Conservation (phyloP, 2,113 vertebrate genomes). For the Lepidothrix coronata region DNA sequence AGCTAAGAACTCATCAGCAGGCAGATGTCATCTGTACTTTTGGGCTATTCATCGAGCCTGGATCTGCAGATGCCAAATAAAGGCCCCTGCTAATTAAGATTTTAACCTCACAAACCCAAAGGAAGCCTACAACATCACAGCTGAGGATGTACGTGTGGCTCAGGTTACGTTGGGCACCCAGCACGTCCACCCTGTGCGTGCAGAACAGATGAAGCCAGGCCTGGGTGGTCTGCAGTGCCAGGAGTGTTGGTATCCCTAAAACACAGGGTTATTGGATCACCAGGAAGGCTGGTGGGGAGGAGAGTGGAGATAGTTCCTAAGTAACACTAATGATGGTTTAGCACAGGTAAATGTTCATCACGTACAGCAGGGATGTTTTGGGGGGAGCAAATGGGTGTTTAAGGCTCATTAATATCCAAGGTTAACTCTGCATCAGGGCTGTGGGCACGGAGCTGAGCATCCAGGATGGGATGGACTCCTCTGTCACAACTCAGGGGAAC, state of each 20-base stretch:
- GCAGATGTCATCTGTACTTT: neutral
- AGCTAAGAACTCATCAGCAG: neutral
- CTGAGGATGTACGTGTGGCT: rapidly evolving
- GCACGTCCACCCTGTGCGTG: rapidly evolving
- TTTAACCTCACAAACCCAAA: neutral
- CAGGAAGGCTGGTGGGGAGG: neutral
- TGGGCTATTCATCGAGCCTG: neutral
- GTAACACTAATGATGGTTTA: neutral
- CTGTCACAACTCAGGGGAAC: neutral
- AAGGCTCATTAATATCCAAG: neutral
- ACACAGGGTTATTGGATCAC: neutral
- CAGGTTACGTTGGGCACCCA: rapidly evolving
- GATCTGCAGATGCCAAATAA: neutral
- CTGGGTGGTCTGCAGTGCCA: neutral
- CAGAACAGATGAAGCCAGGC: neutral
- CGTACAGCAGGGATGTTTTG: neutral
- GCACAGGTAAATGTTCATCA: neutral
- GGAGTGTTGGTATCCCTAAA: neutral
- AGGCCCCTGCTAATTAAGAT: neutral
- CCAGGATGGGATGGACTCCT: neutral
- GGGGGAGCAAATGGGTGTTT: neutral
- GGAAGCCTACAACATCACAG: neutral
- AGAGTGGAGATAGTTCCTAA: neutral
- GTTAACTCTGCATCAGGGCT: rapidly evolving
- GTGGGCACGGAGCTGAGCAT: neutral